Evolutionary conservation across 2,113 vertebrate genomes (phyloP).

Genomic region (Pipra filicauda): DNA sequence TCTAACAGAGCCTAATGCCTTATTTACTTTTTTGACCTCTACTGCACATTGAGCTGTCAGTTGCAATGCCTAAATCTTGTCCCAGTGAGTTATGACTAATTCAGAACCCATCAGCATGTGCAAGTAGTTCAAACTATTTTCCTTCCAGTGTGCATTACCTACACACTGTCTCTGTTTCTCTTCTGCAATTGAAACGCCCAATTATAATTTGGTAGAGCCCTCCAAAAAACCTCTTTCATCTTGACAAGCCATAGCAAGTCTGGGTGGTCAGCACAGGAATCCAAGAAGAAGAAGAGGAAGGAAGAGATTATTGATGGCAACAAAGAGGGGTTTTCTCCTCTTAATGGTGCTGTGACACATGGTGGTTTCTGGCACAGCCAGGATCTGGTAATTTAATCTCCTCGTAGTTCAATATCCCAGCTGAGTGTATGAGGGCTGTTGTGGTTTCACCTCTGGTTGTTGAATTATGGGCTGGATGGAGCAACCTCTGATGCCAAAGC

Average conservation of each 20-base stretch:
- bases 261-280: background rate
- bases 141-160: conserved; percentile 23
- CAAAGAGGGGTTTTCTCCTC: background rate
- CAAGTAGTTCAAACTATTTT: conserved; percentile 38
- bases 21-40: conserved; percentile 67
- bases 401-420: background rate
- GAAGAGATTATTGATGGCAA: background rate
- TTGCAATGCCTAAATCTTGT: conserved; percentile 28
- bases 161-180: background rate
- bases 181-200: background rate
- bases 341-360: background rate
- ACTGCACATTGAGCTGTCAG: conserved; percentile 54
- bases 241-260: background rate
- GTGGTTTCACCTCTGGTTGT: background rate
- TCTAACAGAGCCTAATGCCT: conserved; percentile 30
- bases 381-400: background rate
- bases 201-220: background rate
- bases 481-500: background rate
- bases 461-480: background rate
- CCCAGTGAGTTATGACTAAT: conserved; percentile 34
- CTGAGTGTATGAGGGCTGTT: background rate
- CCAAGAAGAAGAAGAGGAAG: background rate
- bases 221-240: background rate
- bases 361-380: background rate
- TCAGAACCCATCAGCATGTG: conserved; percentile 55